phyloP scores from a whole-genome alignment of 2,888 invertebrate genomes.

The Pseudolycoriella hygida region DNA sequence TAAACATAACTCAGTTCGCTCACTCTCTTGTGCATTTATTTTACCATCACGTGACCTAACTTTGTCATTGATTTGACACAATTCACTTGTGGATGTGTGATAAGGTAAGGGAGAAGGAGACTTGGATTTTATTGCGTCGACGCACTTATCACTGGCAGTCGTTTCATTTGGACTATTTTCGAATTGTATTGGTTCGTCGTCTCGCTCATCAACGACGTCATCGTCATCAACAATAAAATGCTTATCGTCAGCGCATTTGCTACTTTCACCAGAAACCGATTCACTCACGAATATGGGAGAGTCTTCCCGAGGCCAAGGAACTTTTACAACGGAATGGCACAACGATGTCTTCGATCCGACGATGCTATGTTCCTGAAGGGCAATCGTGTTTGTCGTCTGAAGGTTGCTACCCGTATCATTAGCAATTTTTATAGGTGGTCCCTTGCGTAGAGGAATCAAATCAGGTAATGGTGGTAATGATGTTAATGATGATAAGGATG shows the following conservation, averaged over 20 bases:
- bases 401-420: background rate
- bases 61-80: conserved; percentile 6
- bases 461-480: conserved; percentile 14
- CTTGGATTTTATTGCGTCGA: background rate
- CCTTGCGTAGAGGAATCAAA: conserved; percentile 13
- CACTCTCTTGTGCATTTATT: background rate
- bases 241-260: too few relatives aligned
- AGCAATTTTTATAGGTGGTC: background rate
- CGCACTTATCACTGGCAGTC: background rate
- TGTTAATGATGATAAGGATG: conserved; percentile 6
- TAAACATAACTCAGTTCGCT: background rate
- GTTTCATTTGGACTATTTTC: background rate
- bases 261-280: background rate
- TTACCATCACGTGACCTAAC: background rate
- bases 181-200: too few relatives aligned
- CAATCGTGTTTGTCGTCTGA: background rate
- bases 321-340: background rate
- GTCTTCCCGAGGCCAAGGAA: conserved; percentile 1
- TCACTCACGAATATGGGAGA: background rate
- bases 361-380: background rate
- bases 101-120: background rate
- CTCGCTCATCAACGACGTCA: conserved; percentile 2
- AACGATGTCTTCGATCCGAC: background rate
- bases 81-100: background rate
- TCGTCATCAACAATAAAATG: background rate